Evolutionary conservation across 2,888 invertebrate genomes (phyloP), one percentile per base, ranked within the genome.

Genomic region (Dromius quadrimaculatus): DNA sequence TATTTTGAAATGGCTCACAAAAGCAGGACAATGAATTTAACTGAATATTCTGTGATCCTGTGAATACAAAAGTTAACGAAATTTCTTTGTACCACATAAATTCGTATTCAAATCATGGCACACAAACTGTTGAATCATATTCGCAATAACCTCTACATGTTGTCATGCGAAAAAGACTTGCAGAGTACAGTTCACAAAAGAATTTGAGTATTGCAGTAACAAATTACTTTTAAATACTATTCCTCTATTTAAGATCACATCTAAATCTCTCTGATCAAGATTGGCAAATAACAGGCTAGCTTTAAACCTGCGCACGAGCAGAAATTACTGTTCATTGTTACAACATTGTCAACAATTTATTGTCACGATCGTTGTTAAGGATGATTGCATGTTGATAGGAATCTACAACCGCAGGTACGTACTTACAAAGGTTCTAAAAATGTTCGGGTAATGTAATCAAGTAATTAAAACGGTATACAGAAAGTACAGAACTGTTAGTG

Each of bases 401-500:
- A 54, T 54, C 50, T 54, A 54, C 50, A 54, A 54, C 28, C 13
- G 15, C 15, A 54, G 50, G 23, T 15, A 8, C 11, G 23, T 23
- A 23, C 32, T 28, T 23, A 13, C 28, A 1, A 6, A 8, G 43
- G 50, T 11, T 1, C 9, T 28, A 13, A 54, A 54, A 54, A 54
- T 13, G 23, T 1, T 4, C 9, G 1, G n/a, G 50, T 54, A 54
- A 54, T 54, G 50, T 54, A 54, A 54, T 54, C 50, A 54, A 28
- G 50, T 15, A 54, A 54, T 54, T 54, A 54, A 54, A 54, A 54
- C 50, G 50, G 50, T 54, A 54, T 28, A n/a, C n/a, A n/a, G n/a
- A n/a, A n/a, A n/a, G 22, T n/a, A n/a, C 22, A 5, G 19, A 11
- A 36, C 36, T 36, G n/a, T n/a, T n/a, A 36, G 41, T 8, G 41